Base-by-base conservation (phyloP, 2,888 invertebrate species). In the Catotricha subobsoleta region DNA sequence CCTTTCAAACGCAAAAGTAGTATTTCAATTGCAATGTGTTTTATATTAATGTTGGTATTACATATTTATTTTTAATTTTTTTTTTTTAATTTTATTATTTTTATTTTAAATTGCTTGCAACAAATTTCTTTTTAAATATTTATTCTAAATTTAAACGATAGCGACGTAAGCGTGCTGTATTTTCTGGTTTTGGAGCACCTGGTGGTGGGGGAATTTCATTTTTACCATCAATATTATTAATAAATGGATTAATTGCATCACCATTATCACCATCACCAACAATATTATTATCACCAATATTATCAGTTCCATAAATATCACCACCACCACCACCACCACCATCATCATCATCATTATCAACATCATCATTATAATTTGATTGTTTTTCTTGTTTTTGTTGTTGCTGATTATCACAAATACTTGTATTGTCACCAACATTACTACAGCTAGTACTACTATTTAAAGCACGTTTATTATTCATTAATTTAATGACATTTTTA, bases 121-220 rank as follows among this genome's bases (percentile, higher is more conserved):
- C 6, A 30, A 15, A 13, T 19, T 19, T 3, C 9, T 19, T 18
- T n/a, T 20, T 13, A 20, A 7, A 8, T 3, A 29, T 40, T 39
- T 40, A 35, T 29, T 43, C 40, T 27, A 48, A 50, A 52, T 60
- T 60, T 52, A 58, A 59, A 46, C 60, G 56, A 49, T 62, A 62
- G 28, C 62, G 57, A 41, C 62, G 55, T 46, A 62, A 49, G 35
- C 62, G 57, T 40, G 62, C 61, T 47, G 55, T 62, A 48, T 62
- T 62, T 50, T 62, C 62, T 36, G 56, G 51, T 52, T 60, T 58
- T 3, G 62, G 62, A 40, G 56, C 57, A 43, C 62, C 62, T 12
- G 61, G 60, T 3, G 62, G 62, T 20, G 62, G 62, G 28, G 16
- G 12, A 21, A 40, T 25, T 23, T 37, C 15, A 36, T 36, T 20